These are phyloP conservation scores for Lampris incognitus DNA, from an alignment of 2,113 vertebrate genomes.

Conservation along the genomic window DNA sequence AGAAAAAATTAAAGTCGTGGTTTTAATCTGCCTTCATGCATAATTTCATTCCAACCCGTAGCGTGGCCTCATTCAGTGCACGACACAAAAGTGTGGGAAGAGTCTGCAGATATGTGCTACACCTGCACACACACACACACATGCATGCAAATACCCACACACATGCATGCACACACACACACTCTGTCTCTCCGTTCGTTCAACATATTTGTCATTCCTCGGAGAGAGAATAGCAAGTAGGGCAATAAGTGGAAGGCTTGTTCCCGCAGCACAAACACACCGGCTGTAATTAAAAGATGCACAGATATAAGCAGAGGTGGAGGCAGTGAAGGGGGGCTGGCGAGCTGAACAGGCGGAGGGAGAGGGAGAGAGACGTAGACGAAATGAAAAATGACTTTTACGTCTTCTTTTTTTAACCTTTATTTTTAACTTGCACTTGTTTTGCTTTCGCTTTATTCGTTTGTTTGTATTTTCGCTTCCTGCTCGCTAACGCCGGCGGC, in stretches of 20 bases:
- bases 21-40: constrained; percentile 41
- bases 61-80: constrained; percentile 51
- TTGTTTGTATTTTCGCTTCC: background rate
- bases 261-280: constrained; percentile 64
- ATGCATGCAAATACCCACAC: background rate
- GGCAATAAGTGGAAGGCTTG: constrained; percentile 54
- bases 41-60: constrained; percentile 29
- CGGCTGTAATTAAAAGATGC: constrained; percentile 68
- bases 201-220: constrained; percentile 11
- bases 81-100: constrained; percentile 21
- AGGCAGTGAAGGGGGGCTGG: constrained; percentile 41
- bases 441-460: constrained; percentile 13
- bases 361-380: constrained; percentile 1
- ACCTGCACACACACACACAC: constrained; percentile 42
- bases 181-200: background rate
- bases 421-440: constrained; percentile 8
- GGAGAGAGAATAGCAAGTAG: constrained; percentile 70
- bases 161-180: background rate
- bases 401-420: constrained; percentile 18
- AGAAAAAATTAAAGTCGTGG: background rate
- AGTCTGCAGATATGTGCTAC: constrained; percentile 1
- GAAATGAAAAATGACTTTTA: constrained; percentile 54
- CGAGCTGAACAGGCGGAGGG: background rate
- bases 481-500: too few relatives aligned
- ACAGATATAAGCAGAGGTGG: constrained; percentile 27